Evolutionary conservation across 2,113 vertebrate species (phyloP), one percentile per base, ranked within the genome.

Genomic region (Dasyornis broadbenti): DNA sequence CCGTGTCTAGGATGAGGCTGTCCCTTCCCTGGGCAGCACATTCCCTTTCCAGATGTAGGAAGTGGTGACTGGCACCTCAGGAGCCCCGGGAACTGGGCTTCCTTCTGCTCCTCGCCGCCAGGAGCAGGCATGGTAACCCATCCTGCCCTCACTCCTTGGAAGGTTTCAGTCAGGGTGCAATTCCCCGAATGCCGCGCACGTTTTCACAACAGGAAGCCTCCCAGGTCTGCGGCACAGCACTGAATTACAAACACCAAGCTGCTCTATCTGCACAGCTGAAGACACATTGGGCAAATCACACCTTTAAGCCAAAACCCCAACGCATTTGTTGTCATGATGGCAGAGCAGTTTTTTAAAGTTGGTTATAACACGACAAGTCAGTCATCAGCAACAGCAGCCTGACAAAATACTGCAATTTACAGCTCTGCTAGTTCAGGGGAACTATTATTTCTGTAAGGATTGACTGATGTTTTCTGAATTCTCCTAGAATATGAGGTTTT

Each of bases 381-480:
- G 80, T 94, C 80, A 91, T 30, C 80, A 66, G 68, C 86, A 94
- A 53, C 45, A 66, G 59, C 89, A 81, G 60, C 69, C 77, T 89
- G 80, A 89, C 64, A 94, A 95, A 95, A 95, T 59, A 86, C 81
- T 89, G 77, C 77, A 95, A 94, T 92, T 96, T 96, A 83, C 80
- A 92, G 57, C 79, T 80, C 66, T 23, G 11, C 79, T 86, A 49
- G 83, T 86, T 95, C 64, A 78, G 52, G 18, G 17, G 19, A 86
- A 61, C 59, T 57, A 78, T 92, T 95, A 63, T 91, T 96, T 96
- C 86, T 89, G 18, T 78, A 26, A 57, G 66, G 69, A 84, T 33
- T 81, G 80, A 57, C 45, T 81, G 72, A 66, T 89, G 23, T 66
- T 92, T 92, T 84, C 83, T 47, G 64, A 94, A 65, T 54, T 86